Conservation (phyloP, 2,888 invertebrate species). For the Campoplex capitator region DNA sequence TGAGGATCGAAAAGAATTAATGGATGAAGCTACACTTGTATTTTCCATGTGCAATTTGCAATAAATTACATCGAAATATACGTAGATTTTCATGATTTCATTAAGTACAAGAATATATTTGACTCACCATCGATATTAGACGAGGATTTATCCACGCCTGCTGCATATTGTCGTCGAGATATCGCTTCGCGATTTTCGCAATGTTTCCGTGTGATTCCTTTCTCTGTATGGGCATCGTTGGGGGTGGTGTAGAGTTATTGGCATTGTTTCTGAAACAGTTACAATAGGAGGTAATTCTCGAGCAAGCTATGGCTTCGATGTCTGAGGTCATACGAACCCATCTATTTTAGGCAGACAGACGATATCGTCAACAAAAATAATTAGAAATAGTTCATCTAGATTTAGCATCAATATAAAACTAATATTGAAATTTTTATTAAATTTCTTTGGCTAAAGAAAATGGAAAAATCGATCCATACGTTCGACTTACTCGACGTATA, state of each 20-base stretch:
- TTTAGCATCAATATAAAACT: too few relatives aligned
- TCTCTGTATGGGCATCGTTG: constrained; percentile 78
- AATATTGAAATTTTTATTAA: too few relatives aligned
- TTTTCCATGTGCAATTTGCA: neutral
- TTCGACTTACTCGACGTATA: too few relatives aligned
- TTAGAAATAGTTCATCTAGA: too few relatives aligned
- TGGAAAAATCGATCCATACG: too few relatives aligned
- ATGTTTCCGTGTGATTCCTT: constrained; percentile 84
- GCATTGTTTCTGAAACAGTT: constrained; percentile 80
- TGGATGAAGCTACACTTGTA: neutral
- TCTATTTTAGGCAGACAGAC: neutral
- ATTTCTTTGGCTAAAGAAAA: too few relatives aligned
- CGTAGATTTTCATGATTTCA: neutral
- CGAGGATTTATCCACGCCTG: constrained; percentile 87
- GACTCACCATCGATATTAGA: constrained; percentile 86
- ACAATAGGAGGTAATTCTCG: neutral
- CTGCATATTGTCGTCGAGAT: constrained; percentile 87
- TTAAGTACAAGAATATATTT: constrained; percentile 46
- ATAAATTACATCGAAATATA: neutral
- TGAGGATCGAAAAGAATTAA: neutral
- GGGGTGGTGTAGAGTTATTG: constrained; percentile 77
- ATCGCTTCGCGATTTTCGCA: constrained; percentile 85
- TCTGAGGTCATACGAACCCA: neutral
- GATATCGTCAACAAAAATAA: too few relatives aligned
- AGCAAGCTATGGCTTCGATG: neutral